phyloP scores from a whole-genome alignment of 2,797 vertebrate genomes.

The Steatocranus sp. region DNA sequence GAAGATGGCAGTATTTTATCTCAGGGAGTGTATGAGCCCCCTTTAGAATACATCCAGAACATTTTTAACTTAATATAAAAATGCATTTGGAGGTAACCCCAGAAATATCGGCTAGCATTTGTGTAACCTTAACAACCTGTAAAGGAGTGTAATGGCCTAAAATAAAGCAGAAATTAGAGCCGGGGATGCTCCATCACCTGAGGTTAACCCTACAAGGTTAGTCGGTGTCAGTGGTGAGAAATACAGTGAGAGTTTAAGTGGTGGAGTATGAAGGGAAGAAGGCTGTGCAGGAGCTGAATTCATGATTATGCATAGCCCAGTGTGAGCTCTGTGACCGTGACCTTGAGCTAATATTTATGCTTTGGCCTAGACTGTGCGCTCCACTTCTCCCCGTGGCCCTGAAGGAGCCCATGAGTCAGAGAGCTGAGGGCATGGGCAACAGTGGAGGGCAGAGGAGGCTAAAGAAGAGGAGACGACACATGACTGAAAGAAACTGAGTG shows the following conservation, averaged over 20 bases:
- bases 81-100: slow-evolving; percentile 11
- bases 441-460: background rate
- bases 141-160: background rate
- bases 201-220: slow-evolving; percentile 33
- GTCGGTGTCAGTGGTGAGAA: background rate
- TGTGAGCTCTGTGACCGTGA: slow-evolving; percentile 55
- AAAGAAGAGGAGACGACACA: background rate
- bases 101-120: background rate
- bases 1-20: slow-evolving; percentile 28
- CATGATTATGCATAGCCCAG: slow-evolving; percentile 63
- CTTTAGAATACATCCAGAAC: background rate
- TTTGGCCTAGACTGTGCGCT: slow-evolving; percentile 28
- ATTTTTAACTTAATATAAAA: slow-evolving; percentile 6
- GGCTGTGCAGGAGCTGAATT: slow-evolving; percentile 21
- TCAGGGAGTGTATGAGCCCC: slow-evolving; percentile 5
- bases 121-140: background rate
- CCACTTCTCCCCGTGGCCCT: slow-evolving; percentile 44
- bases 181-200: background rate
- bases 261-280: slow-evolving; percentile 23
- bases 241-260: background rate
- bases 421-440: slow-evolving; percentile 18
- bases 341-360: slow-evolving; percentile 75
- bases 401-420: slow-evolving; percentile 49
- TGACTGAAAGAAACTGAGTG: background rate
- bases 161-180: background rate